These are phyloP conservation scores for Ctenodactylus gundi DNA, from an alignment of 2,113 vertebrate species.

Conservation along the genomic window DNA sequence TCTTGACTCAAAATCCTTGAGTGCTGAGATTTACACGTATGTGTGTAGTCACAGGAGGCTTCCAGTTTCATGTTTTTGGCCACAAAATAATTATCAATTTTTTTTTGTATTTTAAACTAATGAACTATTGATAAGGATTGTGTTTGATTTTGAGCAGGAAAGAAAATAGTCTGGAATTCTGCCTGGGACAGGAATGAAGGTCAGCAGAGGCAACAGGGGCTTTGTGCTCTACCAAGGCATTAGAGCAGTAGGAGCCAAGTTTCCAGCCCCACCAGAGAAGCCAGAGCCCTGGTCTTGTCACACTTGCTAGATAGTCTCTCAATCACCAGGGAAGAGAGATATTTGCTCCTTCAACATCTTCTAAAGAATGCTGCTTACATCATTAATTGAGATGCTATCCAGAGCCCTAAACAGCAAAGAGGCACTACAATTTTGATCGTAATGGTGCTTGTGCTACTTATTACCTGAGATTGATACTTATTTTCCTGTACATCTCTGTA, in stretches of 20 bases:
- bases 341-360: not conserved
- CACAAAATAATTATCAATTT: too few species aligned
- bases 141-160: not conserved
- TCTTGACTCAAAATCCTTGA: too few species aligned
- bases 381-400: not conserved
- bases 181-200: accelerated
- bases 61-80: too few species aligned
- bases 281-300: not conserved
- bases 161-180: not conserved
- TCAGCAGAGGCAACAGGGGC: not conserved
- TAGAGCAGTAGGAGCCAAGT: not conserved
- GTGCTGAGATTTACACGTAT: too few species aligned
- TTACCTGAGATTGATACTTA: not conserved
- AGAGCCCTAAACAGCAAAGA: not conserved
- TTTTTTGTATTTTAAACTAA: not conserved
- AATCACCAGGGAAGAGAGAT: not conserved
- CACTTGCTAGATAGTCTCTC: not conserved
- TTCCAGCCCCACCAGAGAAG: not conserved
- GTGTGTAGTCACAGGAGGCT: too few species aligned
- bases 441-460: not conserved
- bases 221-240: too few species aligned
- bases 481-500: not conserved
- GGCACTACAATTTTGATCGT: not conserved
- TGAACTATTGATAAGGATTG: not conserved
- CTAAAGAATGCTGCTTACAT: not conserved